A percentile compares a stretch with the other conserved stretches of the same genome.
Conservation (phyloP, 2,113 vertebrate genomes). For the Ictalurus punctatus region DNA sequence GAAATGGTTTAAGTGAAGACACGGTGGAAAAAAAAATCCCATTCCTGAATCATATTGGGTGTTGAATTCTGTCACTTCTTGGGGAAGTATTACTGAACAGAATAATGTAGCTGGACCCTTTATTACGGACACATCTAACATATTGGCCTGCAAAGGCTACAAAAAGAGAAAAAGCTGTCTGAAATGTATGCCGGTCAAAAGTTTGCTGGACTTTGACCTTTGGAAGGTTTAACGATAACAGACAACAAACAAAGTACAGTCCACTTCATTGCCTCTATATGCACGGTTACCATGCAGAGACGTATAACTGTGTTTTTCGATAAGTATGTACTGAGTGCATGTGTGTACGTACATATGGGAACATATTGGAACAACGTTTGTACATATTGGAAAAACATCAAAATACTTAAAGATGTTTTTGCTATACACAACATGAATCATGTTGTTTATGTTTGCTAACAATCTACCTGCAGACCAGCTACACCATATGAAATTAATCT, state of each 20-base stretch:
- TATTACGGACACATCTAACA: background rate
- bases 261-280: constrained; percentile 26
- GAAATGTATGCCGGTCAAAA: background rate
- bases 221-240: constrained; percentile 17
- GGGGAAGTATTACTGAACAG: constrained; percentile 14
- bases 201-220: constrained; percentile 59
- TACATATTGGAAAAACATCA: background rate
- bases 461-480: background rate
- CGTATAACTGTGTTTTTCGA: background rate
- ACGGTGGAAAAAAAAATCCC: background rate
- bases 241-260: constrained; percentile 52
- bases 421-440: background rate
- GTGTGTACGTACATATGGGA: background rate
- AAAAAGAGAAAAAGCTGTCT: background rate
- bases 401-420: background rate
- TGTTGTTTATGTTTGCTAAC: background rate
- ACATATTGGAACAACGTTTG: no score
- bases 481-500: background rate
- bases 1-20: background rate
- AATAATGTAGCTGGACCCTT: constrained; percentile 14
- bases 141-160: background rate
- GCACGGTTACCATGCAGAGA: background rate
- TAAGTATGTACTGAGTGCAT: background rate
- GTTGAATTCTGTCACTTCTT: constrained; percentile 28
- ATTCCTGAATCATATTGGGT: background rate